Evolutionary conservation across 2,113 vertebrate species (phyloP).

Genomic region (Leiothrix lutea): DNA sequence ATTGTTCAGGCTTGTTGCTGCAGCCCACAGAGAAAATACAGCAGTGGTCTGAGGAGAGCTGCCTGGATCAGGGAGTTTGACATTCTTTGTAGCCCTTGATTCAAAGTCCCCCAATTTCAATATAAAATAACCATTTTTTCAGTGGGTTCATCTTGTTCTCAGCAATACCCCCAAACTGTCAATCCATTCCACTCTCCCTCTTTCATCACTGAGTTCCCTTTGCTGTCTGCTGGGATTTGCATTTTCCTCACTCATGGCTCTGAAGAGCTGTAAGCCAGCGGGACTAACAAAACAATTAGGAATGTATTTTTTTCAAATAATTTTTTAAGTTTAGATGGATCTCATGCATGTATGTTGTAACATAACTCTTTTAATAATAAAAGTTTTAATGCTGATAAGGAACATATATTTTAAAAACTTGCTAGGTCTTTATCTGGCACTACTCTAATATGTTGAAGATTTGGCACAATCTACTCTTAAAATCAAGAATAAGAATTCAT

Average conservation of each 20-base stretch:
- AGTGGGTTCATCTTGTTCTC: background rate
- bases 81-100: background rate
- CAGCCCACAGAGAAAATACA: background rate
- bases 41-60: background rate
- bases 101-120: background rate
- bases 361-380: background rate
- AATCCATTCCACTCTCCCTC: background rate
- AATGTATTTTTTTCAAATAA: background rate
- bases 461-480: background rate
- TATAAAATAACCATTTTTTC: background rate
- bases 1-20: background rate
- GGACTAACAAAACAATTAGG: background rate
- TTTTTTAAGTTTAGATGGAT: background rate
- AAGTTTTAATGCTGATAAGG: background rate
- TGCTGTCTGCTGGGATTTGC: background rate
- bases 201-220: background rate
- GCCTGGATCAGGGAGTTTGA: background rate
- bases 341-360: background rate
- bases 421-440: slow-evolving; percentile 7
- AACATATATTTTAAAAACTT: background rate
- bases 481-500: slow-evolving; percentile 8
- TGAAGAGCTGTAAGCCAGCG: background rate
- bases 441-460: background rate
- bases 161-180: background rate
- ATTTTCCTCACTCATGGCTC: background rate